These are phyloP conservation scores for Pseudopodoces humilis DNA, from an alignment of 2,113 vertebrate genomes.

Conservation along the genomic window DNA sequence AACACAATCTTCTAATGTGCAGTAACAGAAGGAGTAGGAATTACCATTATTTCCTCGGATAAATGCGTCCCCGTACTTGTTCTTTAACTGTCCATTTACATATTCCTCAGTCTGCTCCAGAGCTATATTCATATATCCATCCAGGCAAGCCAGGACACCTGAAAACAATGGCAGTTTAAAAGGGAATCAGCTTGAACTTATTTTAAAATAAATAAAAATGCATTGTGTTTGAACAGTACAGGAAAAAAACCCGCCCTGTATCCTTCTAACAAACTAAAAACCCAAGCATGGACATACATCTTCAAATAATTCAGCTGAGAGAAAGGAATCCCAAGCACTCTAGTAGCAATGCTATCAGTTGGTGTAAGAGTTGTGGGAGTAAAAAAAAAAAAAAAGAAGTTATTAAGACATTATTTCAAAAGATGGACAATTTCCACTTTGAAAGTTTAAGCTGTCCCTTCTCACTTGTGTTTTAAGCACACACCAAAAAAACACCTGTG, in stretches of 20 bases:
- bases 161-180: background rate
- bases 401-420: background rate
- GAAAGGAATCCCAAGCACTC: background rate
- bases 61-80: constrained; percentile 98
- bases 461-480: background rate
- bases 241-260: background rate
- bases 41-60: constrained; percentile 98
- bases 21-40: background rate
- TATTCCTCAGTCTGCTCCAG: constrained; percentile 99
- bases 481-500: background rate
- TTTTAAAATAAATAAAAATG: background rate
- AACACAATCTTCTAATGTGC: background rate
- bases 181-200: background rate
- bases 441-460: background rate
- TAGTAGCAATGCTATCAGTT: background rate
- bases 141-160: constrained; percentile 97
- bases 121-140: constrained; percentile 99
- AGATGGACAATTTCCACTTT: background rate
- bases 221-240: background rate
- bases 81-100: constrained; percentile 97
- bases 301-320: background rate
- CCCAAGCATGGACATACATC: background rate
- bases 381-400: background rate
- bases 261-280: background rate
- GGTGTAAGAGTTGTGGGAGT: background rate